phyloP scores from a whole-genome alignment of 2,113 vertebrate species.

The Leucosticte australis region DNA sequence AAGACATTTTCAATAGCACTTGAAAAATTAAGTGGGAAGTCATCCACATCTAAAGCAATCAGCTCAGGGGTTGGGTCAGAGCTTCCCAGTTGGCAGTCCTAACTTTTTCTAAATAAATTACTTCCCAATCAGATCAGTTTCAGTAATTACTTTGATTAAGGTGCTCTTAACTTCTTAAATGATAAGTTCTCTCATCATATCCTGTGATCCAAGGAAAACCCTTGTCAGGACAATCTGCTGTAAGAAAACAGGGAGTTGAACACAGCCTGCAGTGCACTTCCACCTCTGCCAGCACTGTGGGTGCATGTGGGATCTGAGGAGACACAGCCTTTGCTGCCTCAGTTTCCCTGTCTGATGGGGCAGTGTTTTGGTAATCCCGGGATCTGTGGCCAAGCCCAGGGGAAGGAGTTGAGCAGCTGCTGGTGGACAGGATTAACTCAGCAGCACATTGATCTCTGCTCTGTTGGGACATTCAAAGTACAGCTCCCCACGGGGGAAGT shows the following conservation, averaged over 20 bases:
- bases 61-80: not conserved
- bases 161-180: not conserved
- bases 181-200: not conserved
- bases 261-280: not conserved
- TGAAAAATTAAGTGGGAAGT: constrained; percentile 15
- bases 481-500: not conserved
- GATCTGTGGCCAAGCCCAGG: not conserved
- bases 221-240: not conserved
- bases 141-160: constrained; percentile 13
- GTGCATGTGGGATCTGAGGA: not conserved
- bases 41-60: not conserved
- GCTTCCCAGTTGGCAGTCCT: not conserved
- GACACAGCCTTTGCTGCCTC: not conserved
- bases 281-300: not conserved
- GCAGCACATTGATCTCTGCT: not conserved
- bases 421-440: not conserved
- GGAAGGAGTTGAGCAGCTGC: not conserved
- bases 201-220: not conserved
- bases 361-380: fast-evolving
- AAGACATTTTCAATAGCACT: constrained; percentile 29
- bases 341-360: not conserved
- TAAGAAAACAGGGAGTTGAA: not conserved
- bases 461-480: not conserved
- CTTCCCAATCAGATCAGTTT: constrained; percentile 26
- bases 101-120: constrained; percentile 20